Percentiles rank a stretch among this genome's conserved stretches.
phyloP scores from a whole-genome alignment of 2,113 vertebrate species.

The Passer domesticus region DNA sequence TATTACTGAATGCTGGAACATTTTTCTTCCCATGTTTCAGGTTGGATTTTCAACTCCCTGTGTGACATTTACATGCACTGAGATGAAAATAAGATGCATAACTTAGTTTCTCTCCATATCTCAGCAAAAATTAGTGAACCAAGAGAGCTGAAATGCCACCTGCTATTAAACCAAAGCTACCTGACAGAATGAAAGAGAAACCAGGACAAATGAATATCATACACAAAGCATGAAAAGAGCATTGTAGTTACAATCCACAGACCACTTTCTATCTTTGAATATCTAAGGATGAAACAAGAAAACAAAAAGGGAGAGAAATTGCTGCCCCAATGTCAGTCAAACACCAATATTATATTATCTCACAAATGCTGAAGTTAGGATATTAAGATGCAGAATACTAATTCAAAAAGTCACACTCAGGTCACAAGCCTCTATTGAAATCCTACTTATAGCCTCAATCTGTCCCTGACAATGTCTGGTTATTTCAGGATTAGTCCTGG shows the following conservation, averaged over 20 bases:
- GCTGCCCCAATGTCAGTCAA: not conserved
- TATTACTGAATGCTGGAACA: conserved; percentile 47
- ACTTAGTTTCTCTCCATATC: not conserved
- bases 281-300: not conserved
- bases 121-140: not conserved
- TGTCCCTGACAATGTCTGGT: not conserved
- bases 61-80: not conserved
- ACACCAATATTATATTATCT: not conserved
- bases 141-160: not conserved
- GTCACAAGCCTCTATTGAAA: not conserved
- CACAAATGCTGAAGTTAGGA: not conserved
- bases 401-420: fast-evolving
- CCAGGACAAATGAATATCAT: not conserved
- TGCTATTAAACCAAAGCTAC: not conserved
- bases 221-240: not conserved
- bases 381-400: not conserved
- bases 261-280: not conserved
- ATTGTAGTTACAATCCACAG: not conserved
- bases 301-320: not conserved
- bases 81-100: conserved; percentile 1
- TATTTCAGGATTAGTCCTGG: not conserved
- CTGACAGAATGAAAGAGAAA: not conserved
- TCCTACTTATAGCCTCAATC: fast-evolving
- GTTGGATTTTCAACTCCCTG: conserved; percentile 2
- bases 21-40: conserved; percentile 53